Evolutionary conservation across 2,888 invertebrate genomes (phyloP).

Genomic region (Penaeus monodon): DNA sequence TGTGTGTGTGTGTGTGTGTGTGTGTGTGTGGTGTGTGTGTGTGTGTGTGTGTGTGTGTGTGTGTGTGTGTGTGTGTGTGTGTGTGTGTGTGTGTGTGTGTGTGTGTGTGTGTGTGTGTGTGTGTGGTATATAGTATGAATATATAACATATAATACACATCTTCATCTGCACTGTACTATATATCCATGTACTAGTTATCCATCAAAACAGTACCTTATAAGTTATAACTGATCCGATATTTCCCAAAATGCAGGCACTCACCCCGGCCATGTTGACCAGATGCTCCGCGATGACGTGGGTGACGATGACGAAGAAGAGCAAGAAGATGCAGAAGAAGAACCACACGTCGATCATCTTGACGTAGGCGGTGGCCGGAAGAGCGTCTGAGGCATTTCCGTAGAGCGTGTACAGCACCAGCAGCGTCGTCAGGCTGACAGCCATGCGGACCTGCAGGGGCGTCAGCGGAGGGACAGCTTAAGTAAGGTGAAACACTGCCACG

Average conservation of each 20-base stretch:
- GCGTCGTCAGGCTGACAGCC: conserved; percentile 10
- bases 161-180: no score
- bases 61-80: not conserved
- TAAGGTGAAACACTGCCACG: no score
- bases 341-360: conserved; percentile 13
- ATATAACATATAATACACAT: no score
- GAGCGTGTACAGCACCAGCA: conserved; percentile 13
- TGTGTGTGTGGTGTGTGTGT: not conserved
- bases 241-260: no score
- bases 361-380: not conserved
- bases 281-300: no score
- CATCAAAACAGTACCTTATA: no score
- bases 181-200: no score
- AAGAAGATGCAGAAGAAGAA: not conserved
- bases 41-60: not conserved
- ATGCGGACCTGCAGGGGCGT: not conserved
- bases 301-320: no score
- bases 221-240: no score
- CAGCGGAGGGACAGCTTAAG: no score
- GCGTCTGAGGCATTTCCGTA: not conserved
- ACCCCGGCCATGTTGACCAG: no score
- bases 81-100: not conserved
- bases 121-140: no score
- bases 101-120: not conserved
- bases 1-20: not conserved